Conservation (phyloP, 2,888 invertebrate genomes). For the Charanyca ferruginea region DNA sequence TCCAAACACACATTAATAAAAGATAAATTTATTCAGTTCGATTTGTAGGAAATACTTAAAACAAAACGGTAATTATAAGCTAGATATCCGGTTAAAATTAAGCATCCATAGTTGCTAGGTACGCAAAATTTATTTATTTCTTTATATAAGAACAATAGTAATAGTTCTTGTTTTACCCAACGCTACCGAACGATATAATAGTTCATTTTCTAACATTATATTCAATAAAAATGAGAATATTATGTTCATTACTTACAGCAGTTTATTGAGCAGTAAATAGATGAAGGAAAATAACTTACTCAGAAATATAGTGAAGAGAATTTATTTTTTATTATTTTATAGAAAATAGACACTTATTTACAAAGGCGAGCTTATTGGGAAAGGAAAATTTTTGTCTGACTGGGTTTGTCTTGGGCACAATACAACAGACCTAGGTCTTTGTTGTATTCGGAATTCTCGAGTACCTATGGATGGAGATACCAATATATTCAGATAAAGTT, state of each 20-base stretch:
- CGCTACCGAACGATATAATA: constrained; percentile 15
- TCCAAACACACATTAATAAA: no score
- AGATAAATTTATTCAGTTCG: no score
- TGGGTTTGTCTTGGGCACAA: no score
- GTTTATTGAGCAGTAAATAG: constrained; percentile 31
- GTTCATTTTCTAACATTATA: constrained; percentile 19
- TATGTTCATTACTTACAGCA: constrained; percentile 30
- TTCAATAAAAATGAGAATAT: constrained; percentile 23
- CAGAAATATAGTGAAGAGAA: constrained; percentile 22
- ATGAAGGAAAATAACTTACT: constrained; percentile 33
- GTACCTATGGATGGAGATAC: not conserved
- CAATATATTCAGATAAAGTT: not conserved
- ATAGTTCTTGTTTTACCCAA: constrained; percentile 8
- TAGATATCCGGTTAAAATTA: not conserved
- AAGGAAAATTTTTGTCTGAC: not conserved
- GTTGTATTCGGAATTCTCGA: not conserved
- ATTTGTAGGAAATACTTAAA: not conserved
- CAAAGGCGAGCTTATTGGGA: not conserved
- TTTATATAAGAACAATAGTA: constrained; percentile 2
- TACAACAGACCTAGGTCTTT: no score
- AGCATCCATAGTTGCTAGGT: no score
- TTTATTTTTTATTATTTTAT: constrained; percentile 14
- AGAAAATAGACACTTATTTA: constrained; percentile 18
- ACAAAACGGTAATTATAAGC: not conserved
- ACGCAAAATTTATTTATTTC: not conserved